Evolutionary conservation across 30 jellyfish, hydroid and myxozoan species (phyloP), one percentile per base, ranked within the genome.

Genomic region (Pelagia noctiluca): DNA sequence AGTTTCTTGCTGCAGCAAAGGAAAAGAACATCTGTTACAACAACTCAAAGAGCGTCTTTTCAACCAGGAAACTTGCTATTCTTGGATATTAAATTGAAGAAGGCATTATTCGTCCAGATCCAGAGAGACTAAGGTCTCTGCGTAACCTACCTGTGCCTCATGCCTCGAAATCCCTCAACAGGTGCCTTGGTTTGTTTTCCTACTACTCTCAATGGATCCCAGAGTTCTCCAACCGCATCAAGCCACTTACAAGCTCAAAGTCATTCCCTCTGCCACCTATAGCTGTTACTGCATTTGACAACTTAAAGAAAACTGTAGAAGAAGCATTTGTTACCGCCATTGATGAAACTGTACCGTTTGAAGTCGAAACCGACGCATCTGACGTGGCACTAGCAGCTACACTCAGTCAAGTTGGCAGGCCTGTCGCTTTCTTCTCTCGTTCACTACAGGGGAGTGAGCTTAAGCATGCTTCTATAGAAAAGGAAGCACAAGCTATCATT

Each of bases 321-420:
- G 12, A 76, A 53, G 83, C 63, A 18, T 78, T 1, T 78, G 49
- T 12, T n/a, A 30, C 88, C 24, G 80, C 88, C 50, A 26, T 0
- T 0, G 80, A 73, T 73, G 85, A 73, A 73, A 25, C 53, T 50
- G 37, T 49, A 36, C 97, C 87, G 23, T 85, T 85, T 64, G 77
- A 2, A 49, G 61, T n/a, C n/a, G n/a, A n/a, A n/a, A n/a, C n/a
- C n/a, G n/a, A n/a, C n/a, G n/a, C n/a, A n/a, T n/a, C n/a, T 91
- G 97, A 91, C 29, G 28, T 86, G 21, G 92, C 92, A 11, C 31
- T 86, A 10, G 91, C 97, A 21, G 98, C 97, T 46, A 85, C 90
- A 12, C 91, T 90, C 11, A 86, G 62, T 63, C 97, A 90, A 68
- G 46, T 50, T 3, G 97, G 97, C 23, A 50, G 92, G 35, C 97